Conservation (phyloP, 2,888 invertebrate species). For the Himalopsyche anomala region DNA sequence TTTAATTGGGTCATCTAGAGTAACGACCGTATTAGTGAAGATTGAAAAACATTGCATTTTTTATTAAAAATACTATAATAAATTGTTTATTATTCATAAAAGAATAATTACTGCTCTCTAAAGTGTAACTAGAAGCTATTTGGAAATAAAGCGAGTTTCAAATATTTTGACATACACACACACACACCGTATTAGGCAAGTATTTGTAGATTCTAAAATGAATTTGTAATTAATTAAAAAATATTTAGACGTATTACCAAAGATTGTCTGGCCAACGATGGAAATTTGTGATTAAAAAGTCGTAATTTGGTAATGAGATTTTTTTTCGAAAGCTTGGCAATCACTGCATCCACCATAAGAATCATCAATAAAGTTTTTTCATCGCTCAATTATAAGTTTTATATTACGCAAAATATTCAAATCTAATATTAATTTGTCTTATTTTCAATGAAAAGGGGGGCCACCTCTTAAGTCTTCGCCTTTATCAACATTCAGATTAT, state of each 20-base stretch:
- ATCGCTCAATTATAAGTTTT: no score
- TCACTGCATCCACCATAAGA: no score
- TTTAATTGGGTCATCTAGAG: no score
- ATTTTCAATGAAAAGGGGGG: no score
- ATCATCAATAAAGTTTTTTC: no score
- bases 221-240: background rate
- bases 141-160: background rate
- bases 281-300: no score
- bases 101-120: background rate
- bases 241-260: background rate
- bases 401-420: no score
- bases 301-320: no score
- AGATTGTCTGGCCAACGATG: background rate
- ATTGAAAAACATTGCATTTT: background rate
- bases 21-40: background rate
- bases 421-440: no score
- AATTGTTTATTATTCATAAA: background rate
- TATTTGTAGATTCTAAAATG: background rate
- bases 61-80: background rate
- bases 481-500: no score
- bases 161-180: background rate
- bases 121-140: background rate
- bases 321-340: no score
- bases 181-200: background rate
- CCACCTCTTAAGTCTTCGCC: no score